Percentiles rank a stretch among this genome's conserved stretches.
phyloP scores from a whole-genome alignment of 2,113 vertebrate genomes.

The Muntiacus reevesi region DNA sequence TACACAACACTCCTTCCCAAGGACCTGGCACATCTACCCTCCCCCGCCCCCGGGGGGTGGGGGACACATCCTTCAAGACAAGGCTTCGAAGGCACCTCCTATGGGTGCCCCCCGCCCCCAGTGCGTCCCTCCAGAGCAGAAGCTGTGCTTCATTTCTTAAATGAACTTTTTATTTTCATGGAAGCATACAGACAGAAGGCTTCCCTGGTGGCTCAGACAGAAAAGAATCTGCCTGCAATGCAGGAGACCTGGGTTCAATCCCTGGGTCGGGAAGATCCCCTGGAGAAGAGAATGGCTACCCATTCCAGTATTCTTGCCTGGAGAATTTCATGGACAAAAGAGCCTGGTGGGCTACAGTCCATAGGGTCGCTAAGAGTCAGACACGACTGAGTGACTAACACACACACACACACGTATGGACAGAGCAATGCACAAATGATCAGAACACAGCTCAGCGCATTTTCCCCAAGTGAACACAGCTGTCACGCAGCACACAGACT shows the following conservation, averaged over 20 bases:
- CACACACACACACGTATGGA: background rate
- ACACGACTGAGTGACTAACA: background rate
- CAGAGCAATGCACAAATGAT: fast-evolving
- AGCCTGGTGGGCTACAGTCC: background rate
- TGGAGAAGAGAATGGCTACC: background rate
- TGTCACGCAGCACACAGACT: background rate
- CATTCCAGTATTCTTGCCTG: background rate
- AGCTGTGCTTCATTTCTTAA: background rate
- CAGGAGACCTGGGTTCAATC: fast-evolving
- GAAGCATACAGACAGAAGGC: background rate
- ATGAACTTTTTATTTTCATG: background rate
- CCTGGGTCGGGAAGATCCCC: background rate
- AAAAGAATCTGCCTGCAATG: background rate
- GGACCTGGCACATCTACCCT: background rate
- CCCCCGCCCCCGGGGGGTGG: fast-evolving
- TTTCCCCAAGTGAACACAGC: background rate
- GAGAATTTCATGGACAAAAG: background rate
- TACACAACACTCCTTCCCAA: background rate
- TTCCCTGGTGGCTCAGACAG: background rate
- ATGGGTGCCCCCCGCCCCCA: background rate
- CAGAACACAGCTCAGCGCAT: background rate
- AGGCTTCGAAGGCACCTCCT: background rate
- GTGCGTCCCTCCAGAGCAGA: background rate
- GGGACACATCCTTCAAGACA: background rate
- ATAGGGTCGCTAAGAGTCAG: background rate